Percentiles rank a stretch among this genome's conserved stretches.
These are phyloP conservation scores for Pegea sp. DNA, from an alignment of 23 tunicate genomes.

Conservation along the genomic window DNA sequence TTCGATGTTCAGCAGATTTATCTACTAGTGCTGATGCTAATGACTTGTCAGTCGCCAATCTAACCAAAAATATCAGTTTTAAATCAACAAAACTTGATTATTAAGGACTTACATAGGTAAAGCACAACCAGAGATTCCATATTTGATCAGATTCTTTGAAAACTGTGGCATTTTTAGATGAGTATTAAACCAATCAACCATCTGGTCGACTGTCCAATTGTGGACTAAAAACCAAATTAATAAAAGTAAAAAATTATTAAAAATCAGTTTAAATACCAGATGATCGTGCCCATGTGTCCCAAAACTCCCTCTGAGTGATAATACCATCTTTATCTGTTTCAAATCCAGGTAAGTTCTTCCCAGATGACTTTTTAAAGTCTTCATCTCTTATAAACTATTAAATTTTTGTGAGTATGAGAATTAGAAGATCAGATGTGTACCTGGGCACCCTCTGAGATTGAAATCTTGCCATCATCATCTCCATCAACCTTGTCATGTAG, in stretches of 20 bases:
- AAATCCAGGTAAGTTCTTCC: constrained; percentile 51
- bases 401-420: too few relatives aligned
- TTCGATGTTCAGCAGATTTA: too few relatives aligned
- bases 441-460: constrained; percentile 58
- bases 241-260: too few relatives aligned
- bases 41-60: too few relatives aligned
- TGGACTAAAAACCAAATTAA: constrained; percentile 31
- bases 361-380: constrained; percentile 8
- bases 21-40: too few relatives aligned
- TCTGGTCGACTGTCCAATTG: constrained; percentile 77
- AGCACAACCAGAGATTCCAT: constrained; percentile 52
- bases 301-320: constrained; percentile 69
- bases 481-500: constrained; percentile 71
- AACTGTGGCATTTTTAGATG: constrained; percentile 66
- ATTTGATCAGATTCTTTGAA: constrained; percentile 29
- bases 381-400: constrained; percentile 37
- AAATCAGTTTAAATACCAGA: too few relatives aligned
- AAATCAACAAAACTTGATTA: too few relatives aligned
- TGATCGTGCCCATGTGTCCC: constrained; percentile 73
- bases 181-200: constrained; percentile 36
- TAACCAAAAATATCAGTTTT: too few relatives aligned
- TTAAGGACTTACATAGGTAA: constrained; percentile 65
- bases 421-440: too few relatives aligned
- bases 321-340: constrained; percentile 78
- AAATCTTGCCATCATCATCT: constrained; percentile 84